A percentile compares a stretch with the other conserved stretches of the same genome.
Evolutionary conservation across 1,140 invertebrate species (phyloP).

Genomic region (Drosophila tsacasi): DNA sequence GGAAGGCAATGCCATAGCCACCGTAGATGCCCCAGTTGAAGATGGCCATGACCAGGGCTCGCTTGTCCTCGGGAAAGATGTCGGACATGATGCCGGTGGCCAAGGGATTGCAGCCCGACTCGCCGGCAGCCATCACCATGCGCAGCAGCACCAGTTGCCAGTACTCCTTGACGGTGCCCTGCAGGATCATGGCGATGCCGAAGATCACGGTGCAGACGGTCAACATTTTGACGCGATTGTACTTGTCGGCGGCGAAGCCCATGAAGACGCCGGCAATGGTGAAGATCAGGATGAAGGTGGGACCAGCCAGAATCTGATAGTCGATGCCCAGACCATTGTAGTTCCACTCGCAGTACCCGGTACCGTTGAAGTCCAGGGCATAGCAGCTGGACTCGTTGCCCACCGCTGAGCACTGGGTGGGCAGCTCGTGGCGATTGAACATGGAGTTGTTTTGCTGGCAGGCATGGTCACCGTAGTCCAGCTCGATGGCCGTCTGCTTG

Average conservation of each 20-base stretch:
- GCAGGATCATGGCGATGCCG: conserved; percentile 92
- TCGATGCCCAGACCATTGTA: conserved; percentile 96
- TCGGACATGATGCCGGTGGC: conserved; percentile 94
- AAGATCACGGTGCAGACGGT: conserved; percentile 92
- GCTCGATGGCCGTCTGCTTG: conserved; percentile 92
- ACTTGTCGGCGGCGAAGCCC: conserved; percentile 94
- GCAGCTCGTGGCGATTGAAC: conserved; percentile 87
- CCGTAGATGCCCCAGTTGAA: conserved; percentile 99
- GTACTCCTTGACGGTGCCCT: conserved; percentile 93
- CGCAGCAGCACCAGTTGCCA: conserved; percentile 95
- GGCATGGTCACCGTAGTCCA: conserved; percentile 95
- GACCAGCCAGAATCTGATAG: conserved; percentile 96
- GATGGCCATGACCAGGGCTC: conserved; percentile 95
- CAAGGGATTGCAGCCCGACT: conserved; percentile 95
- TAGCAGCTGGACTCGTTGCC: conserved; percentile 87
- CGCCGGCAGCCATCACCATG: conserved; percentile 94
- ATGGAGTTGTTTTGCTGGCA: conserved; percentile 91
- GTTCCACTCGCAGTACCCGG: conserved; percentile 94
- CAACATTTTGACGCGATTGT: conserved; percentile 91
- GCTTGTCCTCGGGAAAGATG: conserved; percentile 92
- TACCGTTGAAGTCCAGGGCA: conserved; percentile 89
- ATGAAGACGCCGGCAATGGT: conserved; percentile 94
- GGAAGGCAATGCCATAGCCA: conserved; percentile 96
- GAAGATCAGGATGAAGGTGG: conserved; percentile 96
- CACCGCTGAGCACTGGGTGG: conserved; percentile 87